Percentiles rank a stretch among this genome's conserved stretches.
Evolutionary conservation across 2,888 invertebrate species (phyloP).

Genomic region (Protonemura montana): DNA sequence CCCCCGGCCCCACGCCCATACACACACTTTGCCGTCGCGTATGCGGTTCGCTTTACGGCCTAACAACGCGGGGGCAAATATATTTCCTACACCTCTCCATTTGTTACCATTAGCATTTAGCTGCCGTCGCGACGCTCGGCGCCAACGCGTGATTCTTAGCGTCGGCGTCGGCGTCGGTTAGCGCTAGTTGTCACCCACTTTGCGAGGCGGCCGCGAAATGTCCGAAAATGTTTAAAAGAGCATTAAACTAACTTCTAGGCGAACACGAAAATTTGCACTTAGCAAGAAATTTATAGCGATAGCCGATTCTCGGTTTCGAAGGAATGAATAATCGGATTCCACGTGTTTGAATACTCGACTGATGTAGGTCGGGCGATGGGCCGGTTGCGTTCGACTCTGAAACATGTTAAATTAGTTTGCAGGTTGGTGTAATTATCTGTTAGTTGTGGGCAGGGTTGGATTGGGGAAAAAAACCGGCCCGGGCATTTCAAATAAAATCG

Average conservation of each 20-base stretch:
- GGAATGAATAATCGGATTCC: neutral
- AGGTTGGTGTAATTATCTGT: neutral
- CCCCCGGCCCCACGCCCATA: neutral
- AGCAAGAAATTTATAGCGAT: neutral
- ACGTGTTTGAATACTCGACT: neutral
- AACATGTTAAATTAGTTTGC: neutral
- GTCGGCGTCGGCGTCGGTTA: slow-evolving; percentile 18
- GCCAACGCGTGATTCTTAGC: slow-evolving; percentile 30
- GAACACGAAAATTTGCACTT: neutral
- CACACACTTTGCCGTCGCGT: slow-evolving; percentile 9
- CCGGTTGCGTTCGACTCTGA: neutral
- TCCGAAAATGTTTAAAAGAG: slow-evolving; percentile 13
- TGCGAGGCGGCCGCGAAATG: neutral
- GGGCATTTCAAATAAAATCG: no score
- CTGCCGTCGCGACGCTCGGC: slow-evolving; percentile 15
- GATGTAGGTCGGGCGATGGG: neutral
- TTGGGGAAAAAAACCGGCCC: no score
- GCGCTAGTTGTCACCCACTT: slow-evolving; percentile 32
- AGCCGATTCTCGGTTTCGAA: neutral
- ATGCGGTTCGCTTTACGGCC: slow-evolving; percentile 34
- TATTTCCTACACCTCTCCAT: slow-evolving; percentile 39
- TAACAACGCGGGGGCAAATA: slow-evolving; percentile 16
- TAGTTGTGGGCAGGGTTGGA: neutral
- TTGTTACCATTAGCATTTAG: slow-evolving; percentile 42
- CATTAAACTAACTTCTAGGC: neutral